Percentiles rank a stretch among this genome's conserved stretches.
phyloP scores from a whole-genome alignment of 2,797 vertebrate species.

The Smutsia gigantea region DNA sequence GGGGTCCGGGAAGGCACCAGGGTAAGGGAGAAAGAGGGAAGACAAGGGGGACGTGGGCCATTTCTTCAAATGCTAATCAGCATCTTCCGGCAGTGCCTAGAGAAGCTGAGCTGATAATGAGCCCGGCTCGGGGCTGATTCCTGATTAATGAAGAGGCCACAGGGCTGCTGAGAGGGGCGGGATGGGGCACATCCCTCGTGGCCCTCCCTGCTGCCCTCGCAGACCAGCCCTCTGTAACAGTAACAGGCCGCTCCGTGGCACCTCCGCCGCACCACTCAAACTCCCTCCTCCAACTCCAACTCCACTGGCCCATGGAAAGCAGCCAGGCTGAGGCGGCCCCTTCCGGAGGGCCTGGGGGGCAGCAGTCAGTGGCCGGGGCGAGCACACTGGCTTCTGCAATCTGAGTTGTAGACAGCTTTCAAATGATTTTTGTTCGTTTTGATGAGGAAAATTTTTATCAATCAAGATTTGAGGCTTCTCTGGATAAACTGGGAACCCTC shows the following conservation, averaged over 20 bases:
- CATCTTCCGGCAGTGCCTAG: conserved; percentile 74
- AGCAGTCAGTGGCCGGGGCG: background rate
- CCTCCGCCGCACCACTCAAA: background rate
- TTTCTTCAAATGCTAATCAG: conserved; percentile 81
- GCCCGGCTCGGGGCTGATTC: conserved; percentile 81
- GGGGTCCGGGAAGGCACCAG: background rate
- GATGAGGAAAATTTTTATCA: background rate
- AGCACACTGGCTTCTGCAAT: background rate
- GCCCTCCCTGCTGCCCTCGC: conserved; percentile 47
- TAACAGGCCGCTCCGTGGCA: background rate
- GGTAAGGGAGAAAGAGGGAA: background rate
- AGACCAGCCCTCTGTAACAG: background rate
- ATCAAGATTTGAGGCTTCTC: background rate
- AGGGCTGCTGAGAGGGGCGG: conserved; percentile 71
- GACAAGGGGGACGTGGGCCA: conserved; percentile 51
- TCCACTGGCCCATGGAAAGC: background rate
- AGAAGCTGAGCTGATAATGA: conserved; percentile 81
- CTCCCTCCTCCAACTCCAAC: background rate
- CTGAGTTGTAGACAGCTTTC: background rate
- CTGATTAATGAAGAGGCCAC: conserved; percentile 83
- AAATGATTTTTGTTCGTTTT: background rate
- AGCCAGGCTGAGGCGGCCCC: background rate
- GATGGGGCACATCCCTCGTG: conserved; percentile 51
- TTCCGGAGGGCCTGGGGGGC: background rate
- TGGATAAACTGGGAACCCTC: background rate